phyloP scores from a whole-genome alignment of 2,797 vertebrate genomes.

The Melanotaenia pygmaea region DNA sequence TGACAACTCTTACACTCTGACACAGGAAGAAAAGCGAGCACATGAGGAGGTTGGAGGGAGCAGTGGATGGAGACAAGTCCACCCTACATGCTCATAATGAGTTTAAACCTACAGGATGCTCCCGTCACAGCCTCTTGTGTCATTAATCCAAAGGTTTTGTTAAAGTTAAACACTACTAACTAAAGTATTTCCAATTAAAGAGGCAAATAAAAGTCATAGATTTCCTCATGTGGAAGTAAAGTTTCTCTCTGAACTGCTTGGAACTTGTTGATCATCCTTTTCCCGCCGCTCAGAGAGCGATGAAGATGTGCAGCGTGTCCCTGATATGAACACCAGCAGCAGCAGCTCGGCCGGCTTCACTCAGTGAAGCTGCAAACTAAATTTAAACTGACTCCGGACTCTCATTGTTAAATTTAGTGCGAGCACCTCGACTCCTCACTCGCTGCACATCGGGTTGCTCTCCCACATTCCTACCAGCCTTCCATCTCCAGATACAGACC shows the following conservation, averaged over 20 bases:
- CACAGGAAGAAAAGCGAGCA: background rate
- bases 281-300: background rate
- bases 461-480: constrained; percentile 68
- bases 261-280: constrained; percentile 8
- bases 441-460: constrained; percentile 43
- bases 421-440: constrained; percentile 43
- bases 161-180: background rate
- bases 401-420: constrained; percentile 60
- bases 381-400: constrained; percentile 48
- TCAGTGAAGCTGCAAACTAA: constrained; percentile 32
- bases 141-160: background rate
- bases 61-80: too few species aligned
- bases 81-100: background rate
- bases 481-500: constrained; percentile 72
- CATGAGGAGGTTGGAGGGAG: too few species aligned
- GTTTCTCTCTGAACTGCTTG: background rate
- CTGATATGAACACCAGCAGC: constrained; percentile 16
- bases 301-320: constrained; percentile 5
- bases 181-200: background rate
- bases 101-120: too few species aligned
- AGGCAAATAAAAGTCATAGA: background rate
- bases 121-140: background rate
- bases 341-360: constrained; percentile 12
- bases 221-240: background rate
- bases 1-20: background rate